Evolutionary conservation across 2,797 vertebrate species (phyloP).

Genomic region (Chelonia mydas): DNA sequence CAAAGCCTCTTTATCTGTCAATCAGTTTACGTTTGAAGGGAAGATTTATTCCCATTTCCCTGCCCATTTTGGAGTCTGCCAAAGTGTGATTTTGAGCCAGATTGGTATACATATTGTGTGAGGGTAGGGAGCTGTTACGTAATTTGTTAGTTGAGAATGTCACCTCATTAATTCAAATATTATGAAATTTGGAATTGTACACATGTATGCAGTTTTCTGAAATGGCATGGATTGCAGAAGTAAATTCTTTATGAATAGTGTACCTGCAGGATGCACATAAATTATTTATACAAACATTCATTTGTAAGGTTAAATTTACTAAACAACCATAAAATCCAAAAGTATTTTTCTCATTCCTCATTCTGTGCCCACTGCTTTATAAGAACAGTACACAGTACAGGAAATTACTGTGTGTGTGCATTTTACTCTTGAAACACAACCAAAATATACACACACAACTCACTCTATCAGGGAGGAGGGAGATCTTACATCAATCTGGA

Average conservation of each 20-base stretch:
- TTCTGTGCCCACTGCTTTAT: no score
- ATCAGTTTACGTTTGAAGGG: neutral
- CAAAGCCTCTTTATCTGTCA: neutral
- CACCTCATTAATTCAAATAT: neutral
- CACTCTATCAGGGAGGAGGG: neutral
- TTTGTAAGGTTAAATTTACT: neutral
- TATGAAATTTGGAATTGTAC: neutral
- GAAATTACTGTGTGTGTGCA: neutral
- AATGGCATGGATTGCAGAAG: neutral
- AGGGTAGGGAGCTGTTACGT: neutral
- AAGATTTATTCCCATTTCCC: neutral
- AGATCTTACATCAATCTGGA: no score
- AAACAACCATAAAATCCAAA: neutral
- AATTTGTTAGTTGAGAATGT: neutral
- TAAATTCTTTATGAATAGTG: neutral
- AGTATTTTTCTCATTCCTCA: neutral
- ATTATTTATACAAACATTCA: neutral
- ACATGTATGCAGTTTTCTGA: neutral
- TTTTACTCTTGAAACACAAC: neutral
- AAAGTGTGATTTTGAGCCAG: neutral
- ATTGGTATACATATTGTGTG: neutral
- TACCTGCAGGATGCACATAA: neutral
- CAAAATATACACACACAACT: neutral
- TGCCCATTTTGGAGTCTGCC: neutral
- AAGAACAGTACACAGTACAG: neutral